A percentile compares a stretch with the other conserved stretches of the same genome.
These are phyloP conservation scores for Enteromius treurensis DNA, from an alignment of 2,797 vertebrate species.

Conservation along the genomic window DNA sequence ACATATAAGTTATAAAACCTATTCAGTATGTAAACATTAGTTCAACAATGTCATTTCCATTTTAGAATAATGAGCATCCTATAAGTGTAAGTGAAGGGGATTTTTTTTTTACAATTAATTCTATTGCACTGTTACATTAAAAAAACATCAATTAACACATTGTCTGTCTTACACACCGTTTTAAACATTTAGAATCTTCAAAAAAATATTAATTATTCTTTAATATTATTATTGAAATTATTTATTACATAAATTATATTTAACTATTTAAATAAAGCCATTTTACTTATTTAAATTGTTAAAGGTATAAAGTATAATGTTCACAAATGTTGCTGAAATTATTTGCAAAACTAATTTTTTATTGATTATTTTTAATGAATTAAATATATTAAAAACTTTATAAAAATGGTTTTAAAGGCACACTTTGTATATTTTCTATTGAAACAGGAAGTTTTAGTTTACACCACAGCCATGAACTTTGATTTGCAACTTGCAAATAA, in stretches of 20 bases:
- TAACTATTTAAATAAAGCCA: neutral
- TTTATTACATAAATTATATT: neutral
- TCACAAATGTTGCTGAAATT: neutral
- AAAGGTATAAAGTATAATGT: neutral
- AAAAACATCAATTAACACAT: neutral
- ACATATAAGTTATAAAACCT: neutral
- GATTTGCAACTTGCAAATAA: constrained; percentile 10
- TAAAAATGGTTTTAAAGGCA: neutral
- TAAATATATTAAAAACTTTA: neutral
- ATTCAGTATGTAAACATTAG: neutral
- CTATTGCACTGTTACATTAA: neutral
- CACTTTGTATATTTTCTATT: neutral
- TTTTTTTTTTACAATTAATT: neutral
- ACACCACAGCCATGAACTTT: neutral
- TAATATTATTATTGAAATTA: neutral
- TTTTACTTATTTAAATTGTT: neutral
- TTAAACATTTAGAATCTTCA: neutral
- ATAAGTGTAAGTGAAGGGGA: neutral
- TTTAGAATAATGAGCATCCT: neutral
- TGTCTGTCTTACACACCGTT: neutral
- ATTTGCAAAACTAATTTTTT: neutral
- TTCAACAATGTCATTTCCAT: neutral
- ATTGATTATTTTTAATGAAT: neutral
- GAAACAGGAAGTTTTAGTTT: neutral
- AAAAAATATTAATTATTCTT: neutral